Evolutionary conservation across 2,888 invertebrate species (phyloP), one percentile per base, ranked within the genome.

Genomic region (Tribolium freemani): DNA sequence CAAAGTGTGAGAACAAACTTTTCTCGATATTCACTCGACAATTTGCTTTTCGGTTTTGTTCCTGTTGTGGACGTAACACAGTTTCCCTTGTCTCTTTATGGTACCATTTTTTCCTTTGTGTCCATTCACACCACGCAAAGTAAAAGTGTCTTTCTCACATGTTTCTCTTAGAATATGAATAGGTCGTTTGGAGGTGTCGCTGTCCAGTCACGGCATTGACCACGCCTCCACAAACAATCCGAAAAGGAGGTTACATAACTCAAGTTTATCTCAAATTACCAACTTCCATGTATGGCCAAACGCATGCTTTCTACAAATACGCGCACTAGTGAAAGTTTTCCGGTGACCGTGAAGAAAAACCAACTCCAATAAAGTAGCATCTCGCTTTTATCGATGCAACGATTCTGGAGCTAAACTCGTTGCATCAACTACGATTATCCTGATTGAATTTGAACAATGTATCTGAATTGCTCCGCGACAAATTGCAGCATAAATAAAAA

Each of bases 241-340:
- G 6, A 16, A 63, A 63, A 63, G 6, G 21, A 50, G 63, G 26
- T 51, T 50, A 63, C 38, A 16, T 63, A 63, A 63, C 51, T 50
- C 48, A 31, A 26, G 63, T 51, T 38, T 31, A 60, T 60, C 51
- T 38, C n/a, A 31, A 48, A 61, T 48, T 48, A 61, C 21, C n/a
- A 51, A 50, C 51, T 13, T 3, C 63, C 51, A 63, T 51, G 6
- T 63, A 51, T 20, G 48, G 63, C 5, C 20, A 45, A 38, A 46
- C 30, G 50, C 38, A 38, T 63, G 63, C 63, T 63, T 63, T 63
- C 63, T 63, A 63, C 50, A 51, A 63, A 63, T 48, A 51, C 26
- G 61, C 13, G 48, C 61, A 61, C 30, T 8, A 31, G 63, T 63
- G 63, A 63, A 63, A 63, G 63, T 63, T 51, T 38, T 51, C 51